phyloP scores from a whole-genome alignment of 1,140 invertebrate genomes.

The Atopsyche davidsoni region DNA sequence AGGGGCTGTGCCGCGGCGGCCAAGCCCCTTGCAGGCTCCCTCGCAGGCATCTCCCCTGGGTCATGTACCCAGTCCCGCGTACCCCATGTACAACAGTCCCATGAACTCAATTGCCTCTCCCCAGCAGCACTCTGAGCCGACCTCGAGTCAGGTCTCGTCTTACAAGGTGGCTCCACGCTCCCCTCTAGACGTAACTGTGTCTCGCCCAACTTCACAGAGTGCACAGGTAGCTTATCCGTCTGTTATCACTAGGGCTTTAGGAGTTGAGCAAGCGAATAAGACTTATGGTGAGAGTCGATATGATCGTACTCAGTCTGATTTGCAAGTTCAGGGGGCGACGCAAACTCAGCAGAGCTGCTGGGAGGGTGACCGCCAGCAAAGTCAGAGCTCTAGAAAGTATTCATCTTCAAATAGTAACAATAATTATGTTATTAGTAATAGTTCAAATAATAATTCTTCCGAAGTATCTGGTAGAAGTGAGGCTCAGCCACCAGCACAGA shows the following conservation, averaged over 20 bases:
- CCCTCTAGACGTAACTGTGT: slow-evolving; percentile 61
- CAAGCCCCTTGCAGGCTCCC: slow-evolving; percentile 61
- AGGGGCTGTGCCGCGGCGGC: slow-evolving; percentile 57
- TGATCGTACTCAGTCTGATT: slow-evolving; percentile 49
- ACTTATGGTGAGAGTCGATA: slow-evolving; percentile 54
- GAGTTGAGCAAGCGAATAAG: slow-evolving; percentile 53
- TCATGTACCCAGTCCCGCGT: slow-evolving; percentile 66
- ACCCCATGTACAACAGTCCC: slow-evolving; percentile 71
- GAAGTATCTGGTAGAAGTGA: slow-evolving; percentile 17
- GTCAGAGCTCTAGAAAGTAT: slow-evolving; percentile 26
- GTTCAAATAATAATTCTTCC: slow-evolving; percentile 15
- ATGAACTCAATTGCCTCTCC: slow-evolving; percentile 67
- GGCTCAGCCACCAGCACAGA: slow-evolving; percentile 11
- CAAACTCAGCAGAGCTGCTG: slow-evolving; percentile 45
- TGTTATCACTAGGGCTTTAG: slow-evolving; percentile 63
- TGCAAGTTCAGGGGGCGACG: slow-evolving; percentile 34
- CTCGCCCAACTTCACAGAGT: slow-evolving; percentile 56
- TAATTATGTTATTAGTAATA: slow-evolving; percentile 21
- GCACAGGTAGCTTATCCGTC: slow-evolving; percentile 62
- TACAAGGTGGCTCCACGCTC: slow-evolving; percentile 56
- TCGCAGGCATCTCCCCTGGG: slow-evolving; percentile 59
- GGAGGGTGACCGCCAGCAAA: slow-evolving; percentile 37
- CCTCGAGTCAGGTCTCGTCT: slow-evolving; percentile 35
- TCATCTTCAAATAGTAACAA: slow-evolving; percentile 34
- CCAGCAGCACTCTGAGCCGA: slow-evolving; percentile 52